Percentiles rank a stretch among this genome's conserved stretches.
Evolutionary conservation across 2,797 vertebrate species (phyloP).

Genomic region (Hippocampus kuda): DNA sequence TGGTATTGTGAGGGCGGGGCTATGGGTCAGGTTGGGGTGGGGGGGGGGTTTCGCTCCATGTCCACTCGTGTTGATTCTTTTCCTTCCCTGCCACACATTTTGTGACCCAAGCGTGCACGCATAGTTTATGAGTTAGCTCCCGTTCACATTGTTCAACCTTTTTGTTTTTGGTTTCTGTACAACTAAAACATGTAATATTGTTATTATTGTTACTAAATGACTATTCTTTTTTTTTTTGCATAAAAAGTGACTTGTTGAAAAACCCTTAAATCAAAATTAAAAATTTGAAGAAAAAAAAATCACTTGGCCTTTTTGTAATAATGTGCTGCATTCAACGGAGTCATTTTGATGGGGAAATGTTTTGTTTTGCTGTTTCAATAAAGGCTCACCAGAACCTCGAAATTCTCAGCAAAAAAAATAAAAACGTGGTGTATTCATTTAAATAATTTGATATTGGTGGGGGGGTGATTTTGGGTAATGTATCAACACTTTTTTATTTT

Average conservation of each 20-base stretch:
- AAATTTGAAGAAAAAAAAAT: conserved; percentile 15
- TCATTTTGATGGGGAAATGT: background rate
- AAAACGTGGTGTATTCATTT: too few species aligned
- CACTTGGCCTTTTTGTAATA: background rate
- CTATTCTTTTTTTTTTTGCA: conserved; percentile 64
- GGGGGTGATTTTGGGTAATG: too few species aligned
- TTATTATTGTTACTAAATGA: conserved; percentile 60
- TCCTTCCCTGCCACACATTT: conserved; percentile 48
- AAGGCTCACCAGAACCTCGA: too few species aligned
- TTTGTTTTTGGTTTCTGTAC: conserved; percentile 52
- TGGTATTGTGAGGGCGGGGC: conserved; percentile 62
- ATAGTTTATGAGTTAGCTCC: conserved; percentile 68
- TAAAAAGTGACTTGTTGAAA: conserved; percentile 69
- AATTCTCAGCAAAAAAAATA: too few species aligned
- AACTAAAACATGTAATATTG: conserved; percentile 76
- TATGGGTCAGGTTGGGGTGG: conserved; percentile 10
- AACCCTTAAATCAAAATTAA: conserved; percentile 60
- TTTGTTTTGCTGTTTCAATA: background rate
- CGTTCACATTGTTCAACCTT: conserved; percentile 57
- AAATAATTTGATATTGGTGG: too few species aligned
- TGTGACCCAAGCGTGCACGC: conserved; percentile 69
- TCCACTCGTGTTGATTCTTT: background rate
- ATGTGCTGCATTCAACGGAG: too few species aligned
- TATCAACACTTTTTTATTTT: too few species aligned
- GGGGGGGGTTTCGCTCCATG: background rate